phyloP scores from a whole-genome alignment of 2,113 vertebrate species.

The Anarhynchus alexandrinus region DNA sequence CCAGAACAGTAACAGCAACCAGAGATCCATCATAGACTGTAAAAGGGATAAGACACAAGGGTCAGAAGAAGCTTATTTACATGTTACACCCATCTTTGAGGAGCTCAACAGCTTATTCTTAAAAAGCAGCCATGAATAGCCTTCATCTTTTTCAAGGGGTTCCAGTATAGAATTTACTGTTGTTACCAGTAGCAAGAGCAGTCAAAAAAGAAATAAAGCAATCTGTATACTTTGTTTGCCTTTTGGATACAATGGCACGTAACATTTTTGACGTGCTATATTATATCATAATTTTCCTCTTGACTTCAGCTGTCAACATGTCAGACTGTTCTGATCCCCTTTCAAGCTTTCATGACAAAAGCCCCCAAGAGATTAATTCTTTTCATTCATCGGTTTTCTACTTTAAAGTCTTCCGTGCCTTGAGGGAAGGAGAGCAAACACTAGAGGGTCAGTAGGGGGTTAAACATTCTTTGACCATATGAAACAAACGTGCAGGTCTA shows the following conservation, averaged over 20 bases:
- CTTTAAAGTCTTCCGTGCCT: conserved; percentile 58
- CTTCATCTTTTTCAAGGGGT: neutral
- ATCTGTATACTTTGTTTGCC: neutral
- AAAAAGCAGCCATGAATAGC: neutral
- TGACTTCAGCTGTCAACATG: conserved; percentile 59
- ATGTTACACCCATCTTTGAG: neutral
- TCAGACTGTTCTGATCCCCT: conserved; percentile 35
- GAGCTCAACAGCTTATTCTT: neutral
- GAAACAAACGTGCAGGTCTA: conserved; percentile 49
- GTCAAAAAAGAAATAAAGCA: neutral
- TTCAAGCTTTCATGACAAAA: conserved; percentile 57
- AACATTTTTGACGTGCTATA: conserved; percentile 38
- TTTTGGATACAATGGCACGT: neutral
- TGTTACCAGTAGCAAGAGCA: conserved; percentile 15
- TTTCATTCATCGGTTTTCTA: conserved; percentile 56
- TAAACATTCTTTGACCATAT: conserved; percentile 62
- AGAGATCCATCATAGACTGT: neutral
- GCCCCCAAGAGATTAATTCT: conserved; percentile 52
- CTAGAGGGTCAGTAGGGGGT: conserved; percentile 48
- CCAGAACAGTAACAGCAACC: neutral
- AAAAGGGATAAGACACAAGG: neutral
- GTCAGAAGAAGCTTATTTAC: neutral
- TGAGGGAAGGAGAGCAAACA: conserved; percentile 44
- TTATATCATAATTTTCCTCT: conserved; percentile 62
- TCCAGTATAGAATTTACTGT: neutral